Base-by-base conservation (phyloP, 2,888 invertebrate genomes). In the Zaprionus bogoriensis region DNA sequence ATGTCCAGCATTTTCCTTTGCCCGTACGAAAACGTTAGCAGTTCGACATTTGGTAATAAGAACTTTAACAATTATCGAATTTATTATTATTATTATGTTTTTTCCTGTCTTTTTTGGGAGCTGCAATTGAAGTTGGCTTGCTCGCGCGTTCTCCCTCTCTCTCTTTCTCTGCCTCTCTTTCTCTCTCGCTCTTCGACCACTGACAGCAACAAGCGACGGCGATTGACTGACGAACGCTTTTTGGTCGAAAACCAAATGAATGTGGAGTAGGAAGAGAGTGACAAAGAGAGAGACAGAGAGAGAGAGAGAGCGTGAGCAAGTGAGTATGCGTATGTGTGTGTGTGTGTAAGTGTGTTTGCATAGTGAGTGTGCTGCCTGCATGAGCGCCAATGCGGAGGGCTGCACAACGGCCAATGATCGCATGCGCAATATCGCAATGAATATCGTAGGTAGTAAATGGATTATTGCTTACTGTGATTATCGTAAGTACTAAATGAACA, bases 221-320 rank as follows among this genome's bases (percentile, higher is more conserved):
- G 51, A 81, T 65, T 54, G 64, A 78, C 74, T 85, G 66, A 72
- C 58, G 64, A 51, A 74, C 79, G 79, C 73, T 60, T 74, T 86
- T 69, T 84, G 82, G 85, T 85, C 82, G 64, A 85, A 77, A 84
- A 60, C 25, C 52, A 45, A 51, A 14, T 6, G 36, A 30, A 25
- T 19, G 42, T 30, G 10, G 23, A 41, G 23, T 20, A 4, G 10
- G 27, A 30, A 7, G 25, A 60, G 39, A 48, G 52, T 45, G 30
- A 32, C 17, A 47, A 20, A 20, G 28, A 53, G 22, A 19, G 53
- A 25, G 54, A 53, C 68, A 30, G 67, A 48, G 30, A 22, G 36
- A 17, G 20, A 23, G 50, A 42, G 51, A 57, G 44, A 38, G 39
- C 25, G 10, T 22, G 42, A 28, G 44, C 17, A 12, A 19, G 23